phyloP scores from a whole-genome alignment of 1,140 invertebrate genomes.

The Drosophila tristis region DNA sequence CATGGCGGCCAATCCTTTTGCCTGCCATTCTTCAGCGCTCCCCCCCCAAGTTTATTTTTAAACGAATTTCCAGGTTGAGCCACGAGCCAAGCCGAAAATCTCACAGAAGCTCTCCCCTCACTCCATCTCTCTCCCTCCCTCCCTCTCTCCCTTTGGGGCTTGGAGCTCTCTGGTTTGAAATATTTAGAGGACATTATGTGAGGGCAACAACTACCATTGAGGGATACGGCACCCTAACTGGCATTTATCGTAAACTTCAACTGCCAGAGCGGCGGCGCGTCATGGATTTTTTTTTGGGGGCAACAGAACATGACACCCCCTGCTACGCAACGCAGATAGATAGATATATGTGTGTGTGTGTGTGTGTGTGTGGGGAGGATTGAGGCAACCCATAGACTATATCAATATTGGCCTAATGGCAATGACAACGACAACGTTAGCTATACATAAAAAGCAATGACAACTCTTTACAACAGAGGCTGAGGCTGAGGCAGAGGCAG shows the following conservation, averaged over 20 bases:
- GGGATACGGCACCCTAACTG: constrained; percentile 37
- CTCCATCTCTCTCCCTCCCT: neutral
- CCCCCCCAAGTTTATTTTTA: constrained; percentile 52
- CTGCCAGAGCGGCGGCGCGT: constrained; percentile 65
- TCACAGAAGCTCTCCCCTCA: too few relatives aligned
- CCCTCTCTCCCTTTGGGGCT: neutral
- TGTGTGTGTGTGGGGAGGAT: neutral
- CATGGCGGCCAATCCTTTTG: constrained; percentile 39
- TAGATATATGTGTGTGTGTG: neutral
- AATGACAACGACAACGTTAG: constrained; percentile 32
- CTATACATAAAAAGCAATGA: constrained; percentile 74
- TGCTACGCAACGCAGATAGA: neutral
- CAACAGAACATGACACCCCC: constrained; percentile 77
- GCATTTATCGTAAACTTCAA: constrained; percentile 82
- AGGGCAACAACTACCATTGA: constrained; percentile 53
- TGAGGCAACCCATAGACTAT: constrained; percentile 39
- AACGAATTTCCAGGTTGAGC: constrained; percentile 50
- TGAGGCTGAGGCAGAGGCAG: neutral
- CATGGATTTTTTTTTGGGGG: constrained; percentile 71
- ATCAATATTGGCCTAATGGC: constrained; percentile 69
- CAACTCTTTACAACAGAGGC: constrained; percentile 44
- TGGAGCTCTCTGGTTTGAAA: constrained; percentile 41
- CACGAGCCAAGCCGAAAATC: constrained; percentile 20
- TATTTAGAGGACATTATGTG: constrained; percentile 67
- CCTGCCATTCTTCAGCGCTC: neutral